Evolutionary conservation across 2,797 vertebrate genomes (phyloP).

Genomic region (Aldrovandia affinis): DNA sequence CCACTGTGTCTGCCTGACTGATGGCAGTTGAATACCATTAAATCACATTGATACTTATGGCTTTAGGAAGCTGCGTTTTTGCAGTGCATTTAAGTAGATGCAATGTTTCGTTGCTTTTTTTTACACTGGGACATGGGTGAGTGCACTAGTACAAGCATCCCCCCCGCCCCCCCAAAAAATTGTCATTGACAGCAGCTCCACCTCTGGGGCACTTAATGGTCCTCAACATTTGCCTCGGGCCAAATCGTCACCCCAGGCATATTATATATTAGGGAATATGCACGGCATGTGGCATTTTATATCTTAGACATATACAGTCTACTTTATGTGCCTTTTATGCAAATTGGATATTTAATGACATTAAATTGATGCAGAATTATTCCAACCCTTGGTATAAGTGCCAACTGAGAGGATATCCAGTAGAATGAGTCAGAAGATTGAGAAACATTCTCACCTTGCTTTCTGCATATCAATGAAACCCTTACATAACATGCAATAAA

Average conservation of each 20-base stretch:
- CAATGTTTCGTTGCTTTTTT: no score
- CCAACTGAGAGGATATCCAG: not conserved
- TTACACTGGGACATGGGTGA: not conserved
- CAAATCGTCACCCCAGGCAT: not conserved
- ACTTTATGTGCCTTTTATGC: not conserved
- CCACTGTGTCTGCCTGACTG: no score
- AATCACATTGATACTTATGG: no score
- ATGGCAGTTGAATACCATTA: no score
- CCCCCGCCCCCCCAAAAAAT: not conserved
- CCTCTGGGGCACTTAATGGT: not conserved
- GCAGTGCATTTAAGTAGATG: no score
- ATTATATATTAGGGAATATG: not conserved
- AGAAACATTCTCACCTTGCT: not conserved
- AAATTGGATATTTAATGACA: not conserved
- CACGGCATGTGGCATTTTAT: not conserved
- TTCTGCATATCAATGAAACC: not conserved
- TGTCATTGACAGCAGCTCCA: not conserved
- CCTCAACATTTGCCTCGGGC: not conserved
- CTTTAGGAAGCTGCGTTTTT: no score
- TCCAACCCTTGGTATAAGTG: not conserved
- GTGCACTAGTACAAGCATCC: not conserved
- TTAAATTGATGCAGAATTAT: not conserved
- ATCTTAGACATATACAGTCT: not conserved
- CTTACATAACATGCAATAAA: not conserved
- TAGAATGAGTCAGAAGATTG: not conserved